Evolutionary conservation across 1,140 invertebrate genomes (phyloP).

Genomic region (Rhopalosiphum padi): DNA sequence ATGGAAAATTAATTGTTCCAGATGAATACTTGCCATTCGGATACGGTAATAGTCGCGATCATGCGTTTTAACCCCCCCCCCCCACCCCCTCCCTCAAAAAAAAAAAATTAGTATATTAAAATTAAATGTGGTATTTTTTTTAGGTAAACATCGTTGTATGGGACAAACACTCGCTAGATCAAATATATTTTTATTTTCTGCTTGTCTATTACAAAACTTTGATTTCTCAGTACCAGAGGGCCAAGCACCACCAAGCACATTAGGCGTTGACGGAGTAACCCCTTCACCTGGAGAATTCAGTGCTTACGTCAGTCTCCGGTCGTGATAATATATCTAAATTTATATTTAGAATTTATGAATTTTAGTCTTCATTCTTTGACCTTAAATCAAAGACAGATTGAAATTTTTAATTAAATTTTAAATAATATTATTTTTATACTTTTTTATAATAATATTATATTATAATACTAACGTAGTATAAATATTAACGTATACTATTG

Average conservation of each 20-base stretch:
- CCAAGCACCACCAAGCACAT: slow-evolving; percentile 69
- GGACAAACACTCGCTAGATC: slow-evolving; percentile 84
- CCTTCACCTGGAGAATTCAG: slow-evolving; percentile 75
- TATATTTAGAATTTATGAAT: neutral
- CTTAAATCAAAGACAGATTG: neutral
- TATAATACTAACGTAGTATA: neutral
- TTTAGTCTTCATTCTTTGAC: neutral
- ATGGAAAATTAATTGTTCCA: slow-evolving; percentile 70
- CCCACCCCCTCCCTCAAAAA: neutral
- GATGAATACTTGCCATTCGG: slow-evolving; percentile 82
- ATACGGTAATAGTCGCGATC: slow-evolving; percentile 65
- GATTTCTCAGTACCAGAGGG: slow-evolving; percentile 72
- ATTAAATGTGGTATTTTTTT: slow-evolving; percentile 53
- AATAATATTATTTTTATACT: neutral
- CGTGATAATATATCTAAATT: slow-evolving; percentile 24
- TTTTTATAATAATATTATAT: neutral
- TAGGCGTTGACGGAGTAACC: slow-evolving; percentile 76
- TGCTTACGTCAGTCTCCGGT: slow-evolving; percentile 69
- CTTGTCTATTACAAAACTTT: slow-evolving; percentile 80
- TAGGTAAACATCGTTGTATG: slow-evolving; percentile 82
- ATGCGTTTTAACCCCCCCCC: neutral
- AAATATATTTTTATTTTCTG: slow-evolving; percentile 84
- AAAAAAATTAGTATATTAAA: neutral
- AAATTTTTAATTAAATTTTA: neutral
- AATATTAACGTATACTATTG: neutral